Evolutionary conservation across 2,113 vertebrate species (phyloP).

Genomic region (Aramus guarauna): DNA sequence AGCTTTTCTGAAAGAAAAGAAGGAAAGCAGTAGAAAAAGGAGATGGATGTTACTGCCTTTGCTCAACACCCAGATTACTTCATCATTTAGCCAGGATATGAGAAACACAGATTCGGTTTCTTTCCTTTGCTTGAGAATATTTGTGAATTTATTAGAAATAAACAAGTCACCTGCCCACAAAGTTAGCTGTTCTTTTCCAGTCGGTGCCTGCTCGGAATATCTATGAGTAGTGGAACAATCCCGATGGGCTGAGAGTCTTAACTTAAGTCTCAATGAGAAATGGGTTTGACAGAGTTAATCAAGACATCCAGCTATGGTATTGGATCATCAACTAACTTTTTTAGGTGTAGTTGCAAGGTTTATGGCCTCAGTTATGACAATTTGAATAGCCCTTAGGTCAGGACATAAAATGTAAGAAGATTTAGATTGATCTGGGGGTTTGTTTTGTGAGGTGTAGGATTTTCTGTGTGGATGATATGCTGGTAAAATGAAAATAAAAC

Average conservation of each 20-base stretch:
- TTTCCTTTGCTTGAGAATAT: not conserved
- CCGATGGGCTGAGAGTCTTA: not conserved
- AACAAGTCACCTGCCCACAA: not conserved
- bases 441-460: not conserved
- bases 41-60: constrained; percentile 27
- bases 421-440: not conserved
- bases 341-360: not conserved
- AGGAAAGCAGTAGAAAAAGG: not conserved
- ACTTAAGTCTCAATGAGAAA: not conserved
- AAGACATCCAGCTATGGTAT: not conserved
- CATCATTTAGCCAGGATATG: not conserved
- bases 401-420: not conserved
- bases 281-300: not conserved
- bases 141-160: constrained; percentile 5
- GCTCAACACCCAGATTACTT: not conserved
- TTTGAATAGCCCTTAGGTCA: not conserved
- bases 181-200: not conserved
- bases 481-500: constrained; percentile 7
- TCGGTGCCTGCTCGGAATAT: not conserved
- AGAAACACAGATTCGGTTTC: not conserved
- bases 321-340: not conserved
- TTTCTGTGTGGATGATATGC: not conserved
- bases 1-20: not conserved
- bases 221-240: not conserved
- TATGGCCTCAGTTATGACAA: not conserved